Evolutionary conservation across 1,140 invertebrate genomes (phyloP), one percentile per base, ranked within the genome.

Genomic region (Brachionus calyciflorus): DNA sequence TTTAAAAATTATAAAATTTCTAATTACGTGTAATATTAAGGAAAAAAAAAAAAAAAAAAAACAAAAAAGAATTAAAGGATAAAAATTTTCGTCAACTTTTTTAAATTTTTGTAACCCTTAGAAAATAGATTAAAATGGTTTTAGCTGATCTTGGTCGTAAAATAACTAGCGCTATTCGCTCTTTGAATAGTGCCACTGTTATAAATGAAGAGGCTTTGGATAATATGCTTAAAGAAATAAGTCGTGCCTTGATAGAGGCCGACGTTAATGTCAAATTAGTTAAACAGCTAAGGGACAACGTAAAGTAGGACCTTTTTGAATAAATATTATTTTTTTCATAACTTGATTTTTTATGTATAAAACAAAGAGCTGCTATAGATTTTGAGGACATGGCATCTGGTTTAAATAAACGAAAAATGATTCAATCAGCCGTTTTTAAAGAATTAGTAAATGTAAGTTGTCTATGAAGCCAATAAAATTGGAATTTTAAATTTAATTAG

Each of bases 341-440:
- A n/a, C n/a, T n/a, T n/a, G n/a, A n/a, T n/a, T n/a, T n/a, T n/a
- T n/a, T n/a, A n/a, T n/a, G n/a, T n/a, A n/a, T n/a, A n/a, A n/a
- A 53, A 6, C 24, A 49, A 21, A 88, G 87, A 57, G 89, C 90
- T 53, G 93, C 96, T 76, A 98, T 98, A 86, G 93, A 99, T 87
- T 99, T 99, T 87, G 96, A 99, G 83, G 97, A 99, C 83, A 99
- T 99, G 94, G 95, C 95, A 82, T 95, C 93, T 57, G 97, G 97
- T 19, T 89, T 99, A 26, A 99, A 99, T 84, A 99, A 99, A 82
- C 87, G 96, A 28, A 87, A 95, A 65, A 96, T 99, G 92, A 99
- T 99, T 81, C 96, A 99, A 84, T 96, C 92, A 79, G 94, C 95
- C 77, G 96, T 99, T 1, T 99, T 98, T 83, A 94, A 96, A 85